These are phyloP conservation scores for Varanus salvator DNA, from an alignment of 2,113 vertebrate genomes.

Conservation along the genomic window DNA sequence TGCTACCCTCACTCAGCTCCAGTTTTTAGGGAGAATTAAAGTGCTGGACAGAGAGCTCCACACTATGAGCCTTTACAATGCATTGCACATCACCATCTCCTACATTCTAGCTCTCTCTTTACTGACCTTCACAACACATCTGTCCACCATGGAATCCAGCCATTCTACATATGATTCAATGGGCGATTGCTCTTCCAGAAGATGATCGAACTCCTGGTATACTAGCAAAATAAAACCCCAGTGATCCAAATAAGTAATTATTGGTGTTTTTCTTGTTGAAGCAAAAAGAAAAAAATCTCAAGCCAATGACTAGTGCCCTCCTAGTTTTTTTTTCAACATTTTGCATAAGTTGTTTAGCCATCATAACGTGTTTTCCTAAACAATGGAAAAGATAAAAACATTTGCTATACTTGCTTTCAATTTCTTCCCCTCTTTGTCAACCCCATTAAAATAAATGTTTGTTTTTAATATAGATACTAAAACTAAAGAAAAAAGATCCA, in stretches of 20 bases:
- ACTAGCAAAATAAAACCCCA: slow-evolving; percentile 78
- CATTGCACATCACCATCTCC: not conserved
- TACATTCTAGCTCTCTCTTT: not conserved
- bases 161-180: slow-evolving; percentile 98
- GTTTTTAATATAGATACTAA: not conserved
- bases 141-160: slow-evolving; percentile 98
- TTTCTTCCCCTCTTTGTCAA: slow-evolving; percentile 7
- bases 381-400: not conserved
- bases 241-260: slow-evolving; percentile 33
- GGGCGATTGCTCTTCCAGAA: slow-evolving; percentile 96
- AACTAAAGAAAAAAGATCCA: slow-evolving; percentile 13
- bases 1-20: not conserved
- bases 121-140: slow-evolving; percentile 97
- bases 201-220: slow-evolving; percentile 97
- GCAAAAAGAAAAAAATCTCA: slow-evolving; percentile 34
- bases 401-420: not conserved
- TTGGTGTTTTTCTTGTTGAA: slow-evolving; percentile 3
- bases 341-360: not conserved
- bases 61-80: not conserved
- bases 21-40: not conserved
- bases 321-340: not conserved
- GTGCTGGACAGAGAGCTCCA: not conserved
- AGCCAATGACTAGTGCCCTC: not conserved
- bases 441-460: slow-evolving; percentile 8
- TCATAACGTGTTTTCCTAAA: not conserved